Evolutionary conservation across 2,797 vertebrate species (phyloP).

Genomic region (Caiman crocodilus): DNA sequence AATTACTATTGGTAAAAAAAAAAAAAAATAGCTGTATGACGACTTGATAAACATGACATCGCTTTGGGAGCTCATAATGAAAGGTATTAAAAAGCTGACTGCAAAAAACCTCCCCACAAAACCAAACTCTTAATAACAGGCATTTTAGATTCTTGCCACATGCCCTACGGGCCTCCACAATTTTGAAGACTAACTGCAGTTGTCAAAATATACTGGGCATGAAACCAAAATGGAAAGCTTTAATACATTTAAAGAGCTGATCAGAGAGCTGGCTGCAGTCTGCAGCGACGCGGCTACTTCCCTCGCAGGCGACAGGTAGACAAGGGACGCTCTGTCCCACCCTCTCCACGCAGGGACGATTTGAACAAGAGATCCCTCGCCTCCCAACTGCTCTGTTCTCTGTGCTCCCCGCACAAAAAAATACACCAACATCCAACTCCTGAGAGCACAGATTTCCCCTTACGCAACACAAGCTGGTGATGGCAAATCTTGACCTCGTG

Average conservation of each 20-base stretch:
- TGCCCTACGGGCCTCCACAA: fast-evolving
- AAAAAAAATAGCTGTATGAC: background rate
- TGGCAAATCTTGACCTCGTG: background rate
- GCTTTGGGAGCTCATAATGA: background rate
- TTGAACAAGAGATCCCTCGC: background rate
- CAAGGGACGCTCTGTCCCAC: constrained; percentile 22
- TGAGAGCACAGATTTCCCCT: no score
- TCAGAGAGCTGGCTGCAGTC: fast-evolving
- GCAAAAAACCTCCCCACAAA: background rate
- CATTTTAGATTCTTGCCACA: fast-evolving
- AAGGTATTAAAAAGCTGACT: background rate
- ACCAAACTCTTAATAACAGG: no score
- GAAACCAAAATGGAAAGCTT: background rate
- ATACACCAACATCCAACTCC: no score
- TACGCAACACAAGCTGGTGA: background rate
- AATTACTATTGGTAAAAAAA: background rate
- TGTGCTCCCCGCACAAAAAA: background rate
- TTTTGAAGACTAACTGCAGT: background rate
- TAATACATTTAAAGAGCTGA: background rate
- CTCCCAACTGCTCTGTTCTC: background rate
- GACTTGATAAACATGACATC: background rate
- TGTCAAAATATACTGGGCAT: background rate
- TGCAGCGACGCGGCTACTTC: fast-evolving
- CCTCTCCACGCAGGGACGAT: background rate
- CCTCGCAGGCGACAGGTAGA: background rate